phyloP scores from a whole-genome alignment of 2,113 vertebrate species.

The Eidolon helvum region DNA sequence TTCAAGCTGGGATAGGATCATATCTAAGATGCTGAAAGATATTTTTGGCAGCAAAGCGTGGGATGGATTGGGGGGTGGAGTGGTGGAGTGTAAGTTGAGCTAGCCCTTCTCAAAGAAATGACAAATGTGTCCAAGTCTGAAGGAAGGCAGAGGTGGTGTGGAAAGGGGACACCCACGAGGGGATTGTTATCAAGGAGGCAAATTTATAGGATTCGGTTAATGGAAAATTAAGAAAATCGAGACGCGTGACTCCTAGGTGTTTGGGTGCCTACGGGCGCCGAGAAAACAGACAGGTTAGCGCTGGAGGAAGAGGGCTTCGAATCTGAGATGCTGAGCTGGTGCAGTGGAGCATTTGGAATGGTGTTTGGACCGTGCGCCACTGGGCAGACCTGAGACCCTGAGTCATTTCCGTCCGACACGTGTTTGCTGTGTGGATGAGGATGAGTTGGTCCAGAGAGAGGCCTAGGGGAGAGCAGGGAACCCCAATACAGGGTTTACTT shows the following conservation, averaged over 20 bases:
- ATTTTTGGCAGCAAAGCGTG: neutral
- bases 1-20: neutral
- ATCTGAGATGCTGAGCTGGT: neutral
- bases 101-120: neutral
- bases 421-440: neutral
- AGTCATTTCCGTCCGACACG: neutral
- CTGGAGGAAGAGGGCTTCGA: neutral
- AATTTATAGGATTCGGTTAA: neutral
- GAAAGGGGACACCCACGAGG: neutral
- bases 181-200: neutral
- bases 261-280: neutral
- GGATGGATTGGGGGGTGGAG: neutral
- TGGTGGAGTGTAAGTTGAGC: neutral
- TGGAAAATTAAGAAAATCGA: neutral
- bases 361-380: neutral
- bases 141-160: neutral
- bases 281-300: neutral
- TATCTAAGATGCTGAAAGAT: neutral
- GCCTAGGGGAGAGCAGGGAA: neutral
- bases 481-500: neutral
- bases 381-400: neutral
- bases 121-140: neutral
- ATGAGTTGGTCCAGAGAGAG: neutral
- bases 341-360: neutral
- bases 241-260: neutral